Conservation (phyloP, 2,797 vertebrate genomes). For the Valencia hispanica region DNA sequence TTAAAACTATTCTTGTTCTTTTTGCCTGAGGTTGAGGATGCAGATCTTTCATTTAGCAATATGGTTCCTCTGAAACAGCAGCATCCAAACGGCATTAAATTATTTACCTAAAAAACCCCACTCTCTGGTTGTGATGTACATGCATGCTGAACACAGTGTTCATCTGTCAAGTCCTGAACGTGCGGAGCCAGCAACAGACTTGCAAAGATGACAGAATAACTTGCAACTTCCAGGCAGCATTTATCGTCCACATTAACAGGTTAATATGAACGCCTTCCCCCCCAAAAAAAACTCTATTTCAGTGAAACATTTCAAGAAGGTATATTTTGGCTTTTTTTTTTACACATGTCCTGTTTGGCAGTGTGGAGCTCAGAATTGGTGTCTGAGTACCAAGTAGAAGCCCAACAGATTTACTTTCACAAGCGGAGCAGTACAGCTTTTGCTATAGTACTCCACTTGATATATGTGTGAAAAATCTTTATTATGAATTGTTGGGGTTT, state of each 20-base stretch:
- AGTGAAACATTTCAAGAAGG: constrained; percentile 42
- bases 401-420: too few relatives aligned
- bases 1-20: constrained; percentile 5
- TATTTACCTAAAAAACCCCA: constrained; percentile 44
- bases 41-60: constrained; percentile 49
- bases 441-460: too few relatives aligned
- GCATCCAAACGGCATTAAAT: constrained; percentile 41
- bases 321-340: constrained; percentile 52
- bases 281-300: neutral
- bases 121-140: constrained; percentile 8
- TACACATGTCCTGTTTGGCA: too few relatives aligned
- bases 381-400: too few relatives aligned
- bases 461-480: too few relatives aligned
- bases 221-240: constrained; percentile 11
- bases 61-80: constrained; percentile 21
- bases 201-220: constrained; percentile 20
- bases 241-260: constrained; percentile 13
- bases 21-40: constrained; percentile 26
- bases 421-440: too few relatives aligned
- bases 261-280: neutral
- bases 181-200: constrained; percentile 10
- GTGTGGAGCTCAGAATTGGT: too few relatives aligned
- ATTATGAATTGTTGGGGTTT: too few relatives aligned
- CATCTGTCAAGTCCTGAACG: constrained; percentile 4
- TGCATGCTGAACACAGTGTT: constrained; percentile 14